phyloP scores from a whole-genome alignment of 2,797 vertebrate genomes.

The Hydrolagus colliei region DNA sequence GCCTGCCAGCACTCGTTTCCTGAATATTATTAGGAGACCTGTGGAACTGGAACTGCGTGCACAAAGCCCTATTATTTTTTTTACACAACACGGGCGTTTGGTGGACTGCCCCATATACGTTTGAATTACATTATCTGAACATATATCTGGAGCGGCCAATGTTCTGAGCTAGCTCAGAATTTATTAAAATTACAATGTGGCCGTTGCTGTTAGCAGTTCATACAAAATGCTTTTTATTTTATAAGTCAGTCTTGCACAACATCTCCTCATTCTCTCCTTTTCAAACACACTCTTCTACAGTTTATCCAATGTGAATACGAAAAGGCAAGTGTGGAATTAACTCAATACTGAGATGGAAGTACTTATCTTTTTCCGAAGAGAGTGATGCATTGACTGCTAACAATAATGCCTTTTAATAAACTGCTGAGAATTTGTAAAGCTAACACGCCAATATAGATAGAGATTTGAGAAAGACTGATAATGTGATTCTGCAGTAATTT shows the following conservation, averaged over 20 bases:
- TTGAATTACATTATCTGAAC: constrained; percentile 17
- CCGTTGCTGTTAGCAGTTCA: not conserved
- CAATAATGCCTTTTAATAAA: not conserved
- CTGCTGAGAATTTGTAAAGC: not conserved
- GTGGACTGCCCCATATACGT: constrained; percentile 21
- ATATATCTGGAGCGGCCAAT: constrained; percentile 10
- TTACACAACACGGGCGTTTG: not conserved
- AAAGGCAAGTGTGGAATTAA: not conserved
- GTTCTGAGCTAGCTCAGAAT: not conserved
- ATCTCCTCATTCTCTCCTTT: not conserved
- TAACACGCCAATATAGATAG: not conserved
- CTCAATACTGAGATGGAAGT: not conserved
- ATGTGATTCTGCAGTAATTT: not conserved
- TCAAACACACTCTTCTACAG: not conserved
- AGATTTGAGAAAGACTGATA: not conserved
- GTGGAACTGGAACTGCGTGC: not conserved
- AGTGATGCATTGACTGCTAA: not conserved
- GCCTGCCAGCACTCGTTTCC: constrained; percentile 16
- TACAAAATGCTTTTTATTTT: not conserved
- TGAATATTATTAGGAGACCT: constrained; percentile 24
- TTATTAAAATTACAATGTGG: not conserved
- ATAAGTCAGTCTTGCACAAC: not conserved
- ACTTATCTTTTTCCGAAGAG: not conserved
- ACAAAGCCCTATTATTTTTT: not conserved
- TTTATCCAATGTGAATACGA: not conserved